A percentile compares a stretch with the other conserved stretches of the same genome.
Evolutionary conservation across 2,113 vertebrate genomes (phyloP).

Genomic region (Laticauda laticaudata): DNA sequence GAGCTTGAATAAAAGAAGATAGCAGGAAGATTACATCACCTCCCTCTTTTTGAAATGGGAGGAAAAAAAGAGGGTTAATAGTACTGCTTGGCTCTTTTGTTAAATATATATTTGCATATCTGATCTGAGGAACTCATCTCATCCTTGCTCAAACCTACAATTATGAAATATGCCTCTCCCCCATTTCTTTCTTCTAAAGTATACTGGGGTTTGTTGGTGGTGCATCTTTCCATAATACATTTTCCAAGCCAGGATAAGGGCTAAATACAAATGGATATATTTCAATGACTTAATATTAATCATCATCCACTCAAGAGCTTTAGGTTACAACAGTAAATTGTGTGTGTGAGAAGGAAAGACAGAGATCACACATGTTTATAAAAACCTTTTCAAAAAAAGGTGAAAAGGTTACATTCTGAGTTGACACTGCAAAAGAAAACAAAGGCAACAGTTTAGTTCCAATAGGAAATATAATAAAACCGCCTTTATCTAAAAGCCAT

Average conservation of each 20-base stretch:
- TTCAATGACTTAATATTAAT: conserved; percentile 4
- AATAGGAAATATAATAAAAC: conserved; percentile 76
- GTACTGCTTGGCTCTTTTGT: conserved; percentile 49
- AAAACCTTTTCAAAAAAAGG: conserved; percentile 45
- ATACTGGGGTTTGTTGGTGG: background rate
- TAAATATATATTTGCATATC: conserved; percentile 54
- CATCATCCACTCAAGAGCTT: background rate
- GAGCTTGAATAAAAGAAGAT: conserved; percentile 2
- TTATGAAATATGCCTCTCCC: conserved; percentile 2
- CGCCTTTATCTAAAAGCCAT: conserved; percentile 78
- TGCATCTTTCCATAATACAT: background rate
- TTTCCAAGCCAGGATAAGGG: background rate
- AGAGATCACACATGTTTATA: background rate
- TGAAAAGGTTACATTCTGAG: conserved; percentile 63
- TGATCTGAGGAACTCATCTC: conserved; percentile 29
- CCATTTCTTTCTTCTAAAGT: background rate
- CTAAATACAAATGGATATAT: conserved; percentile 3
- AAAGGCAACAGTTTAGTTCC: conserved; percentile 69
- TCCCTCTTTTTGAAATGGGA: conserved; percentile 21
- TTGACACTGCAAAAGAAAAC: conserved; percentile 55
- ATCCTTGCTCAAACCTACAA: conserved; percentile 5
- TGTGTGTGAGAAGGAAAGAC: conserved; percentile 32
- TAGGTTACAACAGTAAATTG: conserved; percentile 41
- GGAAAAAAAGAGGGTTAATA: conserved; percentile 22
- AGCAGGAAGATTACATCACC: conserved; percentile 15